Evolutionary conservation across 2,113 vertebrate species (phyloP).

Genomic region (Acanthochromis polyacanthus): DNA sequence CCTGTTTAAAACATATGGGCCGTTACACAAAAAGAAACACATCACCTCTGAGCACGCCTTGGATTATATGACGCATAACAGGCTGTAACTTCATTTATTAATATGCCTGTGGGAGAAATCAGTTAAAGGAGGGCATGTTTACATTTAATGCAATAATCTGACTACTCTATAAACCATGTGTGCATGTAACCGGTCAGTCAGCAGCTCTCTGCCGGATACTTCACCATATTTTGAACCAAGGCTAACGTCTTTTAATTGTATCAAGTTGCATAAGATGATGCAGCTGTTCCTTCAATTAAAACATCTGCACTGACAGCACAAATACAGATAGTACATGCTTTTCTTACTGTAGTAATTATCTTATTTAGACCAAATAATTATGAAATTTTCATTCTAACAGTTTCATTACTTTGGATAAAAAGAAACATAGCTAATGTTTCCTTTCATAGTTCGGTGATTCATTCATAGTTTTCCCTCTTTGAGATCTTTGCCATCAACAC

Average conservation of each 20-base stretch:
- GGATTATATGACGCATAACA: constrained; percentile 9
- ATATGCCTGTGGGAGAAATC: constrained; percentile 14
- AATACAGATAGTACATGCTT: neutral
- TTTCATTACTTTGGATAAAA: neutral
- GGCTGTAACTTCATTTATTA: constrained; percentile 5
- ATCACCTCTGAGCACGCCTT: constrained; percentile 8
- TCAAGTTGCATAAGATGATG: constrained; percentile 5
- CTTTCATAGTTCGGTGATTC: neutral
- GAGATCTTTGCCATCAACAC: neutral
- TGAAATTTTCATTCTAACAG: neutral
- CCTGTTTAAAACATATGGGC: constrained; percentile 17
- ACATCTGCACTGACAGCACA: neutral
- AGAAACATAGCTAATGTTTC: neutral
- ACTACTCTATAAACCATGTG: neutral
- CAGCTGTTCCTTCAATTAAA: neutral
- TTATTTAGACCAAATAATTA: neutral
- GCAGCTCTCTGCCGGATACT: neutral
- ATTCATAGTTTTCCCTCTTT: neutral
- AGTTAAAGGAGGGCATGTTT: constrained; percentile 7
- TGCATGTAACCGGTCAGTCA: neutral
- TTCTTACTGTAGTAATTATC: too few relatives aligned
- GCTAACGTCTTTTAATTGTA: constrained; percentile 3
- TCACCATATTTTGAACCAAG: neutral
- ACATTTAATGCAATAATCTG: neutral
- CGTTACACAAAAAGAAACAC: constrained; percentile 9